Evolutionary conservation across 2,797 vertebrate genomes (phyloP).

Genomic region (Nothura maculosa): DNA sequence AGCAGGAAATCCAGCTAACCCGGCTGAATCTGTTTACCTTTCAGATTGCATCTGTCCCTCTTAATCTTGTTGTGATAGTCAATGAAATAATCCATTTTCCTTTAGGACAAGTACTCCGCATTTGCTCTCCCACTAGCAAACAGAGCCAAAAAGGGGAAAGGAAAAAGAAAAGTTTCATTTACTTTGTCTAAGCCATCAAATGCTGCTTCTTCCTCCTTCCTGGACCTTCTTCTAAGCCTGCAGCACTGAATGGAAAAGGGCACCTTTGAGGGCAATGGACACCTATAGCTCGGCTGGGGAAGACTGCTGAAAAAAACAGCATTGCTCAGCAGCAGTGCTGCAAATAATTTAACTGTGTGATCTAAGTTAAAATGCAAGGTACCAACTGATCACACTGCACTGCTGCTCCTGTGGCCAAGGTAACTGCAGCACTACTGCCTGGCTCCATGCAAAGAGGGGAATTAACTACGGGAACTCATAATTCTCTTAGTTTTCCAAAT

Average conservation of each 20-base stretch:
- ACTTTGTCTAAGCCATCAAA: not conserved
- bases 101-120: not conserved
- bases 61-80: not conserved
- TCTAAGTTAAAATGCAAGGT: not conserved
- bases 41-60: constrained; percentile 17
- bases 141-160: not conserved
- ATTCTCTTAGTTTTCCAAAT: not conserved
- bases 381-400: not conserved
- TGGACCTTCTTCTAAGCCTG: not conserved
- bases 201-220: not conserved
- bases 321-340: not conserved
- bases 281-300: not conserved
- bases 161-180: not conserved
- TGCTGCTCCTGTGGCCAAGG: not conserved
- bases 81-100: constrained; percentile 18
- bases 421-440: not conserved
- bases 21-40: constrained; percentile 33
- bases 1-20: not conserved
- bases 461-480: not conserved
- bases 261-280: not conserved
- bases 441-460: not conserved
- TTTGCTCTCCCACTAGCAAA: not conserved
- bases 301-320: rapidly evolving
- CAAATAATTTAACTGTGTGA: rapidly evolving
- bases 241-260: not conserved